These are phyloP conservation scores for Suillia variegata DNA, from an alignment of 2,888 invertebrate species.

Conservation along the genomic window DNA sequence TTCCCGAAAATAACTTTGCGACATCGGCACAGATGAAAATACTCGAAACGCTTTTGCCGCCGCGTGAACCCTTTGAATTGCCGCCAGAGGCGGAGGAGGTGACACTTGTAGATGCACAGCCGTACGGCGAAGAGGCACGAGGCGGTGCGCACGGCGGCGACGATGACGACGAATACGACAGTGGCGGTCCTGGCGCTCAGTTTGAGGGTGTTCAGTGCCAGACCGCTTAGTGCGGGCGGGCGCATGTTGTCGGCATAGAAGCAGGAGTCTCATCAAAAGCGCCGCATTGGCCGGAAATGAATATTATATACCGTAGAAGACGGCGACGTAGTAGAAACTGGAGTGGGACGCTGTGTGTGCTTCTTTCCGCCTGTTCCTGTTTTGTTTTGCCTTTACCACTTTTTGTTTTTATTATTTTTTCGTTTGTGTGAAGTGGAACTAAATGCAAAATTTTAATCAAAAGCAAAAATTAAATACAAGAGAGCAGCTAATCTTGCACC, in stretches of 20 bases:
- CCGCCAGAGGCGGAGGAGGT: constrained; percentile 86
- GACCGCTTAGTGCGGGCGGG: constrained; percentile 49
- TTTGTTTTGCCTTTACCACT: too few species aligned
- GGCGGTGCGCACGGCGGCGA: constrained; percentile 25
- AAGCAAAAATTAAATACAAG: too few species aligned
- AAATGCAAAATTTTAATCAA: too few species aligned
- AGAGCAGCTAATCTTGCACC: too few species aligned
- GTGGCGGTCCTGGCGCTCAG: constrained; percentile 36
- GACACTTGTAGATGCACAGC: constrained; percentile 76
- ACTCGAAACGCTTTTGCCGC: constrained; percentile 77
- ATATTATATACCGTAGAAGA: too few species aligned
- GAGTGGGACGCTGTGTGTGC: too few species aligned
- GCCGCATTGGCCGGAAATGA: too few species aligned
- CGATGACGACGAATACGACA: constrained; percentile 45
- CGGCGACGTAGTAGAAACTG: too few species aligned
- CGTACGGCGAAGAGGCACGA: constrained; percentile 62
- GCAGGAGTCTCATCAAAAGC: background rate
- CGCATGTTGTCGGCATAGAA: constrained; percentile 32
- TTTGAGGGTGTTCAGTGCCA: constrained; percentile 53
- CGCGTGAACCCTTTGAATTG: constrained; percentile 71
- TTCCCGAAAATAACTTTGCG: constrained; percentile 83
- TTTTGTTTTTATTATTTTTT: too few species aligned
- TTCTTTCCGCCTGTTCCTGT: too few species aligned
- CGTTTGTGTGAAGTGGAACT: too few species aligned
- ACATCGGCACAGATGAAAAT: constrained; percentile 69